phyloP scores from a whole-genome alignment of 2,797 vertebrate genomes.

The Lateolabrax maculatus region DNA sequence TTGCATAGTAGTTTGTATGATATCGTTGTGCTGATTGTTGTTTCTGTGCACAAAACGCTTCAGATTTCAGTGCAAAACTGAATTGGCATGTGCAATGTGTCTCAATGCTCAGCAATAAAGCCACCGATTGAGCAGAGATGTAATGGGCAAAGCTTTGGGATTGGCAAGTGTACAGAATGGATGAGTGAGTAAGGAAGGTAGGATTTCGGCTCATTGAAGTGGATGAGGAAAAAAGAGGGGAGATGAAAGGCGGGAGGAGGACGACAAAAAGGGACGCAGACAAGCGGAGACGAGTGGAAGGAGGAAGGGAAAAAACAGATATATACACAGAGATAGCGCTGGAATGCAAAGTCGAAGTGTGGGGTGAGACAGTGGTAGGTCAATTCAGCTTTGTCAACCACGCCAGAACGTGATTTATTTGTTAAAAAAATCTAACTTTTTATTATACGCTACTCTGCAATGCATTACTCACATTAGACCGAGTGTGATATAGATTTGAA shows the following conservation, averaged over 20 bases:
- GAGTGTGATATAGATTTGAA: conserved; percentile 4
- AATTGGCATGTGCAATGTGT: conserved; percentile 66
- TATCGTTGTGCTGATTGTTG: not conserved
- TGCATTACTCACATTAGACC: not conserved
- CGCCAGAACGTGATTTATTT: not conserved
- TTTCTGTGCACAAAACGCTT: conserved; percentile 15
- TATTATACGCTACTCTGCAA: not conserved
- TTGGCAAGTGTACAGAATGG: conserved; percentile 88
- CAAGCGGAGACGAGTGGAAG: conserved; percentile 65
- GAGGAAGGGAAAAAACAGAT: conserved; percentile 56
- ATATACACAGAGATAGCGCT: conserved; percentile 73
- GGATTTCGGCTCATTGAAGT: conserved; percentile 60
- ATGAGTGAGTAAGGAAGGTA: conserved; percentile 81
- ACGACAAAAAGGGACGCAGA: conserved; percentile 55
- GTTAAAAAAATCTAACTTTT: not conserved
- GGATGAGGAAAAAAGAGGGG: conserved; percentile 61
- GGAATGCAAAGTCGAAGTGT: conserved; percentile 74
- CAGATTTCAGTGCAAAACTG: conserved; percentile 65
- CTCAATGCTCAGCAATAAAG: conserved; percentile 70
- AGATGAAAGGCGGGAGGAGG: conserved; percentile 67
- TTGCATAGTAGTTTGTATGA: conserved; percentile 21
- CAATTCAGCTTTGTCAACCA: conserved; percentile 72
- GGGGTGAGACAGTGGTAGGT: conserved; percentile 65
- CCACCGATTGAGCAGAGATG: conserved; percentile 72
- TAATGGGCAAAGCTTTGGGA: conserved; percentile 77